These are phyloP conservation scores for Eptesicus fuscus DNA, from an alignment of 2,113 vertebrate genomes.

Conservation along the genomic window DNA sequence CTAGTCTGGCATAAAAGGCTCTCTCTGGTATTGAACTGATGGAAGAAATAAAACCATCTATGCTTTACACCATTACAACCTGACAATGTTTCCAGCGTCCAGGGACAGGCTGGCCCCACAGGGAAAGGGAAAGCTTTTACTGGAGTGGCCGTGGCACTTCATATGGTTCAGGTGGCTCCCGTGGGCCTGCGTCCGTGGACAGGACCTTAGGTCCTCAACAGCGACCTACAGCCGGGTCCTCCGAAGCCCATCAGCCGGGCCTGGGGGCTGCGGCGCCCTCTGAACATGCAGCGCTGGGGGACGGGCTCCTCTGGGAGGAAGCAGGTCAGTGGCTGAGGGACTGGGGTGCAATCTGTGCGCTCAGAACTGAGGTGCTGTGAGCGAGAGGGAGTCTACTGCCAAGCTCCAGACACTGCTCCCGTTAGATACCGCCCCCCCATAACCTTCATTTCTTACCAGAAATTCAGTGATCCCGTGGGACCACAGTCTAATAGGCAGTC, in stretches of 20 bases:
- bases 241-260: background rate
- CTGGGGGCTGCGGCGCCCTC: background rate
- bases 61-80: background rate
- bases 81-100: background rate
- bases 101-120: background rate
- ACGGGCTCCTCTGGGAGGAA: background rate
- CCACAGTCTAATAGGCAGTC: fast-evolving
- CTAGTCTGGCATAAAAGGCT: background rate
- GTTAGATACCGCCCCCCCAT: no score
- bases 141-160: background rate
- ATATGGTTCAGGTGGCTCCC: background rate
- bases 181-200: background rate
- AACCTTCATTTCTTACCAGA: background rate
- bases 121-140: background rate
- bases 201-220: background rate
- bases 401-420: background rate
- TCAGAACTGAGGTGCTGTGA: background rate
- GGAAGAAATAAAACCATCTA: background rate
- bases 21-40: background rate
- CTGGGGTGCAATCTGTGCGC: background rate
- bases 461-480: background rate
- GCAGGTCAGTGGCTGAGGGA: background rate
- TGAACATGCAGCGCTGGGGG: background rate
- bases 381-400: background rate
- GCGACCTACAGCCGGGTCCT: background rate